phyloP scores from a whole-genome alignment of 2,888 invertebrate species.

The Leptinotarsa haldemani region DNA sequence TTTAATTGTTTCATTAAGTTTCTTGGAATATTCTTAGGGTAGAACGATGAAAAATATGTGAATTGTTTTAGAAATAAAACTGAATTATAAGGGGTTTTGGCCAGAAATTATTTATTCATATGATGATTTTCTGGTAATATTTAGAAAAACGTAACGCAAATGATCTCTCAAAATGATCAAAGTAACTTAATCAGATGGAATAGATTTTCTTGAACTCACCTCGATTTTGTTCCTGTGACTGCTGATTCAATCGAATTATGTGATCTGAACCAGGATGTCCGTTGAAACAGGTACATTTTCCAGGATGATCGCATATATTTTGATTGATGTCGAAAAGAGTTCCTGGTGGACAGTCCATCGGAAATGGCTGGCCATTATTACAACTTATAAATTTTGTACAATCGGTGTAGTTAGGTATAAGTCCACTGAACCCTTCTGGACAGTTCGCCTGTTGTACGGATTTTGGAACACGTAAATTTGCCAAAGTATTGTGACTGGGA shows the following conservation, averaged over 20 bases:
- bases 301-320: constrained; percentile 71
- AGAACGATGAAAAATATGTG: too few species aligned
- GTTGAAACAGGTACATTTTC: constrained; percentile 63
- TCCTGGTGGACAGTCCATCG: constrained; percentile 73
- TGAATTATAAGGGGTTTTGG: too few species aligned
- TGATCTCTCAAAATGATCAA: too few species aligned
- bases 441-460: constrained; percentile 63
- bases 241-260: constrained; percentile 13
- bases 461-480: constrained; percentile 35
- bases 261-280: constrained; percentile 40
- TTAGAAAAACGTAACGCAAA: too few species aligned
- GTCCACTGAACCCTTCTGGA: constrained; percentile 67
- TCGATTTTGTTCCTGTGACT: constrained; percentile 6
- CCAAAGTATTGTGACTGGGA: constrained; percentile 45
- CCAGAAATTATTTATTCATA: too few species aligned
- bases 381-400: constrained; percentile 75
- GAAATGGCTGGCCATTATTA: constrained; percentile 68
- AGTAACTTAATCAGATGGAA: too few species aligned
- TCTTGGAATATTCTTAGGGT: too few species aligned
- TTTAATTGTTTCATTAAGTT: too few species aligned
- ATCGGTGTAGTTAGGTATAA: constrained; percentile 71
- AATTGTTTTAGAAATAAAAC: too few species aligned
- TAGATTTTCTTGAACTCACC: not conserved
- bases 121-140: too few species aligned
- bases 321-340: constrained; percentile 59